Percentiles rank a stretch among this genome's conserved stretches.
Conservation (phyloP, 2,113 vertebrate species). For the Nothoprocta pentlandii region DNA sequence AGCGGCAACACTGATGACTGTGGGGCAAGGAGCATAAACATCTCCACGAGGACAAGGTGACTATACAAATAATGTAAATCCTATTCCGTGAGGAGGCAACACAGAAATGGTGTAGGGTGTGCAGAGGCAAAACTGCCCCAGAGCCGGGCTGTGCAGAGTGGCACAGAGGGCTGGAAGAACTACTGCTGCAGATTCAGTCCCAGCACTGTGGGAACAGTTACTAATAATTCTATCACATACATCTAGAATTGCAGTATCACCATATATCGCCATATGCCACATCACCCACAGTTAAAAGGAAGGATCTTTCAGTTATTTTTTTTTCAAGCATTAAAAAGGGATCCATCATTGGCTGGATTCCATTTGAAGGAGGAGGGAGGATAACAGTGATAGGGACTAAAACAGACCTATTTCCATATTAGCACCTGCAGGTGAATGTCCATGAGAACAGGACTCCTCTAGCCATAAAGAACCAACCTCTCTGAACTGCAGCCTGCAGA, state of each 20-base stretch:
- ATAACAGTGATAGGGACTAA: not conserved
- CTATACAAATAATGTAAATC: not conserved
- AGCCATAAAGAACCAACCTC: not conserved
- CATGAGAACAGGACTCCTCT: not conserved
- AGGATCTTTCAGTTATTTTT: not conserved
- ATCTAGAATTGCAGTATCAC: not conserved
- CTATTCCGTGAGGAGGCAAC: not conserved
- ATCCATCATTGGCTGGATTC: not conserved
- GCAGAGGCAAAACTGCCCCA: not conserved
- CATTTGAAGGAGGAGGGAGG: not conserved
- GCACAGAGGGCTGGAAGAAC: not conserved
- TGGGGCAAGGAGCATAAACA: not conserved
- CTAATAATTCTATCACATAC: not conserved
- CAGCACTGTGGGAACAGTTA: not conserved
- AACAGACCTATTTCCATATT: not conserved
- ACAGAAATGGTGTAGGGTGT: not conserved
- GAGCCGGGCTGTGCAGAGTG: not conserved
- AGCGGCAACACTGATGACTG: not conserved
- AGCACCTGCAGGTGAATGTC: not conserved
- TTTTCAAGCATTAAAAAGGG: not conserved
- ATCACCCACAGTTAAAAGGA: not conserved
- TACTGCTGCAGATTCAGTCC: not conserved
- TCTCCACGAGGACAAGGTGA: not conserved
- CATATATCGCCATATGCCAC: not conserved
- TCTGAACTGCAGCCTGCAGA: not conserved